Evolutionary conservation across 2,113 vertebrate genomes (phyloP).

Genomic region (Nothobranchius furzeri): DNA sequence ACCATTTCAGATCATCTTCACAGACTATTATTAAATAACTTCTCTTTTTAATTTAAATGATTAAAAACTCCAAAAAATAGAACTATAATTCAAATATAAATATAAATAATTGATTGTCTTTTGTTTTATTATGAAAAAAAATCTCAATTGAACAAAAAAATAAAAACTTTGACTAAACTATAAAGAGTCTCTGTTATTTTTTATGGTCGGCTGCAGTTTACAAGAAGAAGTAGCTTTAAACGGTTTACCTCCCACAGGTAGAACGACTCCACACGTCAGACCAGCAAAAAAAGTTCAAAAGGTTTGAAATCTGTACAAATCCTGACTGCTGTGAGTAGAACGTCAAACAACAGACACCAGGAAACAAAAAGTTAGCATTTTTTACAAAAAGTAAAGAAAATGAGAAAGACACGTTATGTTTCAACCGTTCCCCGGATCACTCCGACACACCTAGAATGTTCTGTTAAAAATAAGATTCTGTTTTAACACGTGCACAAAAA

Average conservation of each 20-base stretch:
- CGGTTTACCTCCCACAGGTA: conserved; percentile 64
- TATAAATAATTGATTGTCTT: conserved; percentile 80
- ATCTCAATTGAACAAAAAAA: conserved; percentile 26
- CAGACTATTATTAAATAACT: conserved; percentile 62
- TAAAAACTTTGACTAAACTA: conserved; percentile 34
- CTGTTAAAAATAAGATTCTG: conserved; percentile 76
- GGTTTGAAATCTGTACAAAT: conserved; percentile 76
- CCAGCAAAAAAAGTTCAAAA: conserved; percentile 59
- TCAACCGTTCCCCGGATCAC: conserved; percentile 72
- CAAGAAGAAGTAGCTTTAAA: conserved; percentile 81
- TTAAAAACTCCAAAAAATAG: conserved; percentile 64
- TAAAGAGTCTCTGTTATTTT: conserved; percentile 42
- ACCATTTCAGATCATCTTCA: conserved; percentile 25
- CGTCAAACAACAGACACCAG: conserved; percentile 74
- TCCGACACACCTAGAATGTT: conserved; percentile 75
- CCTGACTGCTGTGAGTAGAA: conserved; percentile 72
- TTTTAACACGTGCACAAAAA: conserved; percentile 76
- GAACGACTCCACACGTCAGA: conserved; percentile 59
- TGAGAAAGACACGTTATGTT: conserved; percentile 77
- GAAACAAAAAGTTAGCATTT: conserved; percentile 79
- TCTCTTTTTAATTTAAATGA: conserved; percentile 58
- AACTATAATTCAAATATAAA: conserved; percentile 75
- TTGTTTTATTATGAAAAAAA: conserved; percentile 61
- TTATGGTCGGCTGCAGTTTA: conserved; percentile 56
- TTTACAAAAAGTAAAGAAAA: conserved; percentile 76